Evolutionary conservation across 2,888 invertebrate species (phyloP).

Genomic region (Sclerodermus sp.): DNA sequence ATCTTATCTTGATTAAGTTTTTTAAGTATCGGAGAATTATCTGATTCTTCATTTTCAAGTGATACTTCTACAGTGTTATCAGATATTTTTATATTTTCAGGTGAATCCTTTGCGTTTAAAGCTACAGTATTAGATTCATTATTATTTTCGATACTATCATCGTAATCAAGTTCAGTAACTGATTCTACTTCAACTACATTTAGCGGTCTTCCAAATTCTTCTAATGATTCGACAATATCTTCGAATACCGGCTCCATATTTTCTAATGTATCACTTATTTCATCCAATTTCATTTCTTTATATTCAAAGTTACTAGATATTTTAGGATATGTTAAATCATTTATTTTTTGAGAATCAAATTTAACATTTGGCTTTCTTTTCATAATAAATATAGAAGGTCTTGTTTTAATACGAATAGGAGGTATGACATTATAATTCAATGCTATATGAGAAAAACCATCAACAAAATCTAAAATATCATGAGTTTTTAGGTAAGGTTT

Average conservation of each 20-base stretch:
- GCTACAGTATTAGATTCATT: background rate
- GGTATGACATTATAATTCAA: constrained; percentile 78
- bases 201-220: constrained; percentile 31
- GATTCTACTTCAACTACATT: constrained; percentile 11
- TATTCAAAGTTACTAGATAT: constrained; percentile 7
- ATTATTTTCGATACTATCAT: background rate
- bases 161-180: constrained; percentile 8
- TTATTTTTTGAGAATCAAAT: constrained; percentile 50
- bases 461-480: constrained; percentile 73
- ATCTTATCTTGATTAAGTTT: too few relatives aligned
- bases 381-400: constrained; percentile 79
- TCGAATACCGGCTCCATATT: constrained; percentile 32
- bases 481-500: constrained; percentile 74
- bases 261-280: constrained; percentile 21
- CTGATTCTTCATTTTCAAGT: background rate
- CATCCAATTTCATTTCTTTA: background rate
- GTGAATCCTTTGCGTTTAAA: background rate
- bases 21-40: background rate
- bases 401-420: constrained; percentile 79
- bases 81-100: background rate
- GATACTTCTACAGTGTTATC: background rate
- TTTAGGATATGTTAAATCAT: background rate
- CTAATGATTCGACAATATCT: constrained; percentile 34
- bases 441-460: constrained; percentile 80
- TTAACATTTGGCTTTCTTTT: constrained; percentile 66